These are phyloP conservation scores for Phymatocera aterrima DNA, from an alignment of 2,888 invertebrate genomes.

Conservation along the genomic window DNA sequence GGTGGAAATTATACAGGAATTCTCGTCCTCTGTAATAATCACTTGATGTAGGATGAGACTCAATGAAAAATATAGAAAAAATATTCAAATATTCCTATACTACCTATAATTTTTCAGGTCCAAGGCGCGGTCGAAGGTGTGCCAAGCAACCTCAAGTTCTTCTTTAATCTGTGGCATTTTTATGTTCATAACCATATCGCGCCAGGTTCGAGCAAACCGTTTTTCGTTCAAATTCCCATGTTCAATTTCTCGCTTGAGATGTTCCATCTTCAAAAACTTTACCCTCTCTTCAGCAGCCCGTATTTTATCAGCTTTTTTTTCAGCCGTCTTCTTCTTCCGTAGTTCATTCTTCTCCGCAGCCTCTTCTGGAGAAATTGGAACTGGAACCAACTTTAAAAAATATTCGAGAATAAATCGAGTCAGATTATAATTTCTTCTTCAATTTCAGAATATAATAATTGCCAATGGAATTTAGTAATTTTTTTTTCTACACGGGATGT, in stretches of 20 bases:
- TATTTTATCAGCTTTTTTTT: slow-evolving; percentile 57
- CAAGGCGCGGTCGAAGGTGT: slow-evolving; percentile 73
- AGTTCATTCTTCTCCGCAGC: slow-evolving; percentile 50
- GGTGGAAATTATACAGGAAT: too few relatives aligned
- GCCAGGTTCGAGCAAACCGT: slow-evolving; percentile 70
- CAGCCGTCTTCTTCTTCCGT: slow-evolving; percentile 60
- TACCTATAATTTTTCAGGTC: slow-evolving; percentile 75
- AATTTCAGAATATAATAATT: too few relatives aligned
- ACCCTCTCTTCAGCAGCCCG: slow-evolving; percentile 59
- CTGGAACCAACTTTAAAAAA: background rate
- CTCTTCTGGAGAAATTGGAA: background rate
- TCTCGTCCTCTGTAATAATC: too few relatives aligned
- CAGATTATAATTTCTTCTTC: too few relatives aligned
- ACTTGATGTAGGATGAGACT: too few relatives aligned
- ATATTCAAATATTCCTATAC: background rate
- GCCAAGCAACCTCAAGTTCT: slow-evolving; percentile 73
- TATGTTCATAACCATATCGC: slow-evolving; percentile 70
- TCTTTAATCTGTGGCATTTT: slow-evolving; percentile 71
- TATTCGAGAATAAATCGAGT: background rate
- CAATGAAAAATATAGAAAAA: background rate
- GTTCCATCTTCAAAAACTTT: slow-evolving; percentile 65
- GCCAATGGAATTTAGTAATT: too few relatives aligned
- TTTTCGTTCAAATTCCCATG: slow-evolving; percentile 69
- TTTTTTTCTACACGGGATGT: too few relatives aligned
- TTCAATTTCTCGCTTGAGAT: slow-evolving; percentile 70